Base-by-base conservation (phyloP, 1,140 invertebrate species). In the Lucilia cuprina region DNA sequence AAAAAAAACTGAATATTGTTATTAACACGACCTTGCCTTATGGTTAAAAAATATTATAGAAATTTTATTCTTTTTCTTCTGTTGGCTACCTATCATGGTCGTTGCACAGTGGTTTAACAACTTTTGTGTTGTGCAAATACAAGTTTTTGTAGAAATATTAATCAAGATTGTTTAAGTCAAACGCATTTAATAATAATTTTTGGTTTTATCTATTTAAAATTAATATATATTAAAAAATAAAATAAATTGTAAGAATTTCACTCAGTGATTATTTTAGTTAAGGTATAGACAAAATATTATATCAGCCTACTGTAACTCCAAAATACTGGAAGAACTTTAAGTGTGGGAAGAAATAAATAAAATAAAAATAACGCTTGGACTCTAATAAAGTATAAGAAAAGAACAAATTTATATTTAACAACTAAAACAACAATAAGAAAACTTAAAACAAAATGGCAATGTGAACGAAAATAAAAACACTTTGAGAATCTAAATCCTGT, bases 1-100 rank as follows among this genome's bases (percentile, higher is more conserved):
- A 2, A 82, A 21, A 34, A 65, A 21, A 3, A 70, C 41, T 2
- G 65, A 70, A 70, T 70, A 25, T 87, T 87, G 85, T 87, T 89
- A 89, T 89, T 89, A 89, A 89, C 88, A 88, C 88, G 35, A 74
- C 34, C 30, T 65, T 19, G 30, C 25, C 77, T 80, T 80, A 49
- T 80, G 77, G 41, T 25, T 50, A n/a, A 47, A 47, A 47, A 49
- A 80, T 50, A 80, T 50, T 21, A 80, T 21, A 50, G n/a, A 50
- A 14, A 9, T 19, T 17, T 35, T 49, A 25, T 7, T 30, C 25
- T 19, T 65, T 65, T 65, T 65, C n/a, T 70, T 70, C 21, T 70
- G 25, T 3, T 60, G 55, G 55, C 55, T 60, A 19, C 34, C 77
- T 21, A 80, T 50, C n/a, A 49, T 80, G 41, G 41, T 49, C 77